Percentiles rank a stretch among this genome's conserved stretches.
Evolutionary conservation across 2,113 vertebrate species (phyloP).

Genomic region (Chascanopsetta lugubris): DNA sequence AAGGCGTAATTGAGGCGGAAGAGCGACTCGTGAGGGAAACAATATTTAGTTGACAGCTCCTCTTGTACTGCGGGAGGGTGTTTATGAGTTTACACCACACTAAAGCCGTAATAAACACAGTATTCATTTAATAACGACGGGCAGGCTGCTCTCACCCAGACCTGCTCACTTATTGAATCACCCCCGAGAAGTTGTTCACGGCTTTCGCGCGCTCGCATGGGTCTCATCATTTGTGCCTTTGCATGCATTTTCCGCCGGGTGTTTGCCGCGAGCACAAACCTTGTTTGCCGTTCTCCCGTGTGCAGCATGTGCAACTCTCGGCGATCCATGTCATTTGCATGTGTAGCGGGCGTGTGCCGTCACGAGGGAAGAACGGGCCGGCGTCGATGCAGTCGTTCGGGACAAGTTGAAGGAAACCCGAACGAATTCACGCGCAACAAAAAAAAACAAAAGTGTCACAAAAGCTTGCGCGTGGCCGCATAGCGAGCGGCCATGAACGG

Average conservation of each 20-base stretch:
- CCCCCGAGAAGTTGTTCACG: conserved; percentile 80
- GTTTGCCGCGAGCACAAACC: conserved; percentile 40
- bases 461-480: too few species aligned
- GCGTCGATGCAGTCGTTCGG: too few species aligned
- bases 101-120: conserved; percentile 97
- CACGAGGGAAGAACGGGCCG: too few species aligned
- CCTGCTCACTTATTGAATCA: conserved; percentile 86
- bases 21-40: conserved; percentile 96
- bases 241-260: conserved; percentile 6
- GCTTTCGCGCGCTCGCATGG: not conserved
- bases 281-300: conserved; percentile 42
- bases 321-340: conserved; percentile 67
- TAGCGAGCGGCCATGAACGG: too few species aligned
- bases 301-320: conserved; percentile 70
- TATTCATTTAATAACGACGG: conserved; percentile 92
- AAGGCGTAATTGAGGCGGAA: conserved; percentile 99
- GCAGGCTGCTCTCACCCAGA: conserved; percentile 85
- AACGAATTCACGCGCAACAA: too few species aligned
- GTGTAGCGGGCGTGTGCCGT: conserved; percentile 14
- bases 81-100: conserved; percentile 98
- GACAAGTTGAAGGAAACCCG: too few species aligned
- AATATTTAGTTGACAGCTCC: conserved; percentile 99
- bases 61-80: conserved; percentile 94
- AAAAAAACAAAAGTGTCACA: too few species aligned
- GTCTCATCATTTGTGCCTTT: conserved; percentile 8